Base-by-base conservation (phyloP, 1,140 invertebrate species). In the Adoxophyes honmai region DNA sequence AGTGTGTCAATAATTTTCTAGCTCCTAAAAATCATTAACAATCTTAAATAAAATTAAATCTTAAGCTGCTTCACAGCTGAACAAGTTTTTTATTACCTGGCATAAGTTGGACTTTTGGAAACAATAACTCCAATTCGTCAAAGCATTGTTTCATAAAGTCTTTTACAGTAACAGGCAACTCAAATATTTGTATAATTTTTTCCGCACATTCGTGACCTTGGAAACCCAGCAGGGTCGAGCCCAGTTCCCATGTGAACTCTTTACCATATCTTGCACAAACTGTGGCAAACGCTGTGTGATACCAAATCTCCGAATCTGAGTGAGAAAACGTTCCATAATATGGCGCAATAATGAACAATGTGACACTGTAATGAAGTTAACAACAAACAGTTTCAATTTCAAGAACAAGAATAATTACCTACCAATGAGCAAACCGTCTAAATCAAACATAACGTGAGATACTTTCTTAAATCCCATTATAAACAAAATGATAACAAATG, bases 291-390 rank as follows among this genome's bases (percentile, higher is more conserved):
- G 92, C 93, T 77, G 92, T 72, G 34, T 94, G 93, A 70, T 97
- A 97, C 0, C 96, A 81, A 10, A 73, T 78, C 86, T 97, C 96
- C 39, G 96, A 95, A 91, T 97, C 95, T 96, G 86, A 74, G 82
- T 81, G 51, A n/a, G n/a, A 58, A 18, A 28, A 34, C 16, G n/a
- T n/a, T n/a, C 34, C 16, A 10, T 10, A 18, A 10, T 8, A 8
- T 39, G 16, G 16, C 14, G n/a, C n/a, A n/a, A 39, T 39, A 6
- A n/a, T 44, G 4, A 21, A 44, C 16, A 10, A 4, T 4, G 33
- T 9, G 9, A 34, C 16, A 42, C 9, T 5, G 0, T n/a, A n/a
- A 44, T 4, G 15, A 42, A 7, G 21, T 0, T 1, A 18, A 11
- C 18, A 42, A 13, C 9, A 13, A 34, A 8, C 7, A 18, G n/a